phyloP scores from a whole-genome alignment of 2,888 invertebrate species.

The Yponomeuta evonymella region DNA sequence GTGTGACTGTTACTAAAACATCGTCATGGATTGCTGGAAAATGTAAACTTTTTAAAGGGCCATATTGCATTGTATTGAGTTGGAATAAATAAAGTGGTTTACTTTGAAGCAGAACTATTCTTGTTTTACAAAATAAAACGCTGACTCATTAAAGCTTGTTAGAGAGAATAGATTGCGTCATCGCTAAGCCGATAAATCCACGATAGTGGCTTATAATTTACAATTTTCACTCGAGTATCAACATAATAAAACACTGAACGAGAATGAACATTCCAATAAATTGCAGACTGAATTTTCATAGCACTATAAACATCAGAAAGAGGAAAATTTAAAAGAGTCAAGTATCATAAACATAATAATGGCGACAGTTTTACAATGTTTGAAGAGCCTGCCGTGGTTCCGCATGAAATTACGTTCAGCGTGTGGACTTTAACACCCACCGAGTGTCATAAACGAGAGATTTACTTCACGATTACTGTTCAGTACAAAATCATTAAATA shows the following conservation, averaged over 20 bases:
- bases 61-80: background rate
- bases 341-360: slow-evolving; percentile 32
- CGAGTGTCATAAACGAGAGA: slow-evolving; percentile 8
- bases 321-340: slow-evolving; percentile 46
- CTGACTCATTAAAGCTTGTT: slow-evolving; percentile 24
- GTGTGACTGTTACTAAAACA: background rate
- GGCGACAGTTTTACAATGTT: slow-evolving; percentile 21
- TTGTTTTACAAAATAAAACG: background rate
- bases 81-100: background rate
- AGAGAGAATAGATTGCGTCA: slow-evolving; percentile 11
- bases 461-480: slow-evolving; percentile 1
- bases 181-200: slow-evolving; percentile 40
- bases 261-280: slow-evolving; percentile 28
- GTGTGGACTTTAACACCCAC: slow-evolving; percentile 11
- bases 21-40: background rate
- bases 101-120: background rate
- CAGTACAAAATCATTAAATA: background rate
- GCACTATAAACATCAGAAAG: slow-evolving; percentile 37
- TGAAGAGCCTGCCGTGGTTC: slow-evolving; percentile 19
- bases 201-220: slow-evolving; percentile 56
- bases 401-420: slow-evolving; percentile 14
- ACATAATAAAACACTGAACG: slow-evolving; percentile 34
- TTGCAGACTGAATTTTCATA: slow-evolving; percentile 35
- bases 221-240: slow-evolving; percentile 47
- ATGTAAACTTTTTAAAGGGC: background rate